Percentiles rank a stretch among this genome's conserved stretches.
phyloP scores from a whole-genome alignment of 2,797 vertebrate species.

The Sternarchorhynchus goeldii region DNA sequence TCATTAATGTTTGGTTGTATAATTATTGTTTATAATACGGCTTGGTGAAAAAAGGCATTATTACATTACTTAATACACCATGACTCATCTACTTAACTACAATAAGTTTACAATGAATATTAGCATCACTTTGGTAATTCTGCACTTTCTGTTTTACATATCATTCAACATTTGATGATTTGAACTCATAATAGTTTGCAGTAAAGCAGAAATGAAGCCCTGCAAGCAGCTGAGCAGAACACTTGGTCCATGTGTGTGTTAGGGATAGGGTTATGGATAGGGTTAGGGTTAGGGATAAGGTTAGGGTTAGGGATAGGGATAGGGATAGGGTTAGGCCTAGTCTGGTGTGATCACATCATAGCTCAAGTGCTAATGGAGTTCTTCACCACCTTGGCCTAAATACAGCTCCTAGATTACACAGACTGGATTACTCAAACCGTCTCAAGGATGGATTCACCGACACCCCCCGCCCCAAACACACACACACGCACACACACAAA shows the following conservation, averaged over 20 bases:
- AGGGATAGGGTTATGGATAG: no score
- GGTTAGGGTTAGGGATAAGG: no score
- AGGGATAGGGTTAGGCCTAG: not conserved
- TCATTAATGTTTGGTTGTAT: no score
- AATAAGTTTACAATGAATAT: no score
- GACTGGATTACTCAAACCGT: not conserved
- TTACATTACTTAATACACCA: no score
- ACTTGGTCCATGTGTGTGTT: not conserved
- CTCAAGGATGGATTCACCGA: slow-evolving; percentile 16
- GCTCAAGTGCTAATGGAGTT: slow-evolving; percentile 1
- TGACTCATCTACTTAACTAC: no score
- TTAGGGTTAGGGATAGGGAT: no score
- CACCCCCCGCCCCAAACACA: no score
- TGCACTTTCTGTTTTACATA: not conserved
- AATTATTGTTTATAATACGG: not conserved
- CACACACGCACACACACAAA: not conserved
- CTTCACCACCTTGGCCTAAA: slow-evolving; percentile 22
- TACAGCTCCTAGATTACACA: slow-evolving; percentile 30
- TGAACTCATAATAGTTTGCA: not conserved
- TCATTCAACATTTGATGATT: not conserved
- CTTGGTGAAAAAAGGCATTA: not conserved
- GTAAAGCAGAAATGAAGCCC: not conserved
- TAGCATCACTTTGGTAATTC: no score
- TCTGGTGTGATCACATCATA: not conserved
- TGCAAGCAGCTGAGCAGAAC: not conserved